Evolutionary conservation across 2,888 invertebrate genomes (phyloP), one percentile per base, ranked within the genome.

Genomic region (Scrobipalpa atriplicella): DNA sequence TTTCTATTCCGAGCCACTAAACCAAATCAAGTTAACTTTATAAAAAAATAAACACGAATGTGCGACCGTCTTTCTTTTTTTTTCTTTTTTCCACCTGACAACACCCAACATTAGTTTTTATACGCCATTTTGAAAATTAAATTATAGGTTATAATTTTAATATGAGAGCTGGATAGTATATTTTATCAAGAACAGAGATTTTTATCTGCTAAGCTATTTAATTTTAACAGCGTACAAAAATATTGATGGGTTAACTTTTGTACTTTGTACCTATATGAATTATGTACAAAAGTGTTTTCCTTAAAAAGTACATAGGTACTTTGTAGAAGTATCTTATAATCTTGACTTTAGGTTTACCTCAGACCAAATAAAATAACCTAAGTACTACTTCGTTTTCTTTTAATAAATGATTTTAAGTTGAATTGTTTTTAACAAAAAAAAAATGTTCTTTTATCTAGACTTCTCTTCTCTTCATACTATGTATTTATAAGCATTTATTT

Each of bases 81-180:
- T 62, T 64, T 52, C 60, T 62, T 62, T 66, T 58, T 90, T 90
- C 84, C 81, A 86, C 81, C 89, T 88, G 86, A 87, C 89, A 88
- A 85, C 87, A 88, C 86, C 86, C 84, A 81, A 80, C 80, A 77
- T 84, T 76, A 78, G 82, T 90, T 90, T 89, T 90, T 90, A 81
- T 85, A 78, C 77, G 80, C 80, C 84, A 82, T 87, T 89, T 88
- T 81, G 83, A 88, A 92, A 91, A 92, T 91, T 92, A 90, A 92
- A 92, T 92, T 92, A 92, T 89, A 89, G 90, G 89, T 88, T 91
- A 87, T 90, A 90, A 90, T 89, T 90, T 89, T 91, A 90, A 92
- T 92, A 90, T 86, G 90, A 92, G 90, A 89, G 89, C 86, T 89
- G 88, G 84, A 80, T 90, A 87, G 91, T 86, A 89, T 90, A 90